phyloP scores from a whole-genome alignment of 2,888 invertebrate genomes.

The Operophtera brumata region DNA sequence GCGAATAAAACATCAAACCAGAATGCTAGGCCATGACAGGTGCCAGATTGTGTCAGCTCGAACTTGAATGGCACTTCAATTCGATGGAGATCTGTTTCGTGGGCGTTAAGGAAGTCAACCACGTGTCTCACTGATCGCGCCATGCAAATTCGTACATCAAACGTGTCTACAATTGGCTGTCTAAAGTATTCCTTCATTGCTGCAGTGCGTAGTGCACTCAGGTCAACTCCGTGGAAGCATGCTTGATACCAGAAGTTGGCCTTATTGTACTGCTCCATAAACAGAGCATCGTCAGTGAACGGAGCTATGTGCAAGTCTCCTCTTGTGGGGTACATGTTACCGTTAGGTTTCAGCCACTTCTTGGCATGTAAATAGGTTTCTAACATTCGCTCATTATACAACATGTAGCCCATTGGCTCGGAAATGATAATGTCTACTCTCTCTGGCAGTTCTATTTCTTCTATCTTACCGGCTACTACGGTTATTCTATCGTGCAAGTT shows the following conservation, averaged over 20 bases:
- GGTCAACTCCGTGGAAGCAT: constrained; percentile 98
- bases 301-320: constrained; percentile 99
- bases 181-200: constrained; percentile 98
- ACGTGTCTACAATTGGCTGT: constrained; percentile 99
- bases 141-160: constrained; percentile 98
- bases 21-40: constrained; percentile 98
- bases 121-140: constrained; percentile 95
- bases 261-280: constrained; percentile 98
- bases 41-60: constrained; percentile 94
- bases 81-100: constrained; percentile 95
- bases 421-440: constrained; percentile 98
- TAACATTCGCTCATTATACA: constrained; percentile 99
- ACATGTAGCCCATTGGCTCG: constrained; percentile 99
- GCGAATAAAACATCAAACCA: constrained; percentile 99
- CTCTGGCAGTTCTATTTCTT: constrained; percentile 97
- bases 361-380: constrained; percentile 99
- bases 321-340: constrained; percentile 98
- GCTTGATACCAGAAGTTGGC: constrained; percentile 99
- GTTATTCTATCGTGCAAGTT: constrained; percentile 92
- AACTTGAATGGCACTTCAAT: constrained; percentile 98
- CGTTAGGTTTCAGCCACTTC: constrained; percentile 96
- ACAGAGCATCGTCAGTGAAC: constrained; percentile 98
- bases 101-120: constrained; percentile 95
- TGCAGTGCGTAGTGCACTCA: constrained; percentile 94
- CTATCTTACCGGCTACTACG: constrained; percentile 98